Base-by-base conservation (phyloP, 1,140 invertebrate genomes). In the Doryteuthis pealeii region DNA sequence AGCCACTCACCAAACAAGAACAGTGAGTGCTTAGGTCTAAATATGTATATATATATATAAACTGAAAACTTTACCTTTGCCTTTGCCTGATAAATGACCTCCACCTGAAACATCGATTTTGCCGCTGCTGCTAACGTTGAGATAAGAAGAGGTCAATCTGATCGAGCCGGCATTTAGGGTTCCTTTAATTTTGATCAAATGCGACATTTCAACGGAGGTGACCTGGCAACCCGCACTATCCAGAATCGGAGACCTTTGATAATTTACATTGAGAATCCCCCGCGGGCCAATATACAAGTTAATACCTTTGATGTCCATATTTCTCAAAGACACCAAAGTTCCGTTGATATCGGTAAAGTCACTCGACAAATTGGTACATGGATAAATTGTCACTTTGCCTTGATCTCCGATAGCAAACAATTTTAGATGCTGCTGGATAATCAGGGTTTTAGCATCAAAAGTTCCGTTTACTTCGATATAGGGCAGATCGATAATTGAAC, bases 21-120 rank as follows among this genome's bases (percentile, higher is more conserved):
- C n/a, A n/a, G n/a, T n/a, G n/a, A n/a, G n/a, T n/a, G n/a, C n/a
- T n/a, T n/a, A n/a, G n/a, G n/a, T n/a, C n/a, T n/a, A n/a, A n/a
- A n/a, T n/a, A n/a, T n/a, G n/a, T n/a, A n/a, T n/a, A n/a, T n/a
- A n/a, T n/a, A n/a, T n/a, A n/a, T n/a, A n/a, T n/a, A n/a, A n/a
- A n/a, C n/a, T n/a, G n/a, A n/a, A n/a, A n/a, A n/a, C n/a, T n/a
- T 72, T 74, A 83, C 81, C 81, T 72, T 80, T 78, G 69, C 81
- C 81, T 22, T 75, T 73, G 32, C 77, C 74, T 54, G 70, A 69
- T 3, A 77, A 58, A 68, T 80, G 80, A 12, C 81, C 81, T 65
- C 81, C 79, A 45, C 74, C 77, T 0, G 71, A 76, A 12, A 78
- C 71, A 71, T 82, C 81, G 40, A 82, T 76, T 30, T 18, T 28